Conservation (phyloP, 2,888 invertebrate genomes). For the Chloroclystis v-ata region DNA sequence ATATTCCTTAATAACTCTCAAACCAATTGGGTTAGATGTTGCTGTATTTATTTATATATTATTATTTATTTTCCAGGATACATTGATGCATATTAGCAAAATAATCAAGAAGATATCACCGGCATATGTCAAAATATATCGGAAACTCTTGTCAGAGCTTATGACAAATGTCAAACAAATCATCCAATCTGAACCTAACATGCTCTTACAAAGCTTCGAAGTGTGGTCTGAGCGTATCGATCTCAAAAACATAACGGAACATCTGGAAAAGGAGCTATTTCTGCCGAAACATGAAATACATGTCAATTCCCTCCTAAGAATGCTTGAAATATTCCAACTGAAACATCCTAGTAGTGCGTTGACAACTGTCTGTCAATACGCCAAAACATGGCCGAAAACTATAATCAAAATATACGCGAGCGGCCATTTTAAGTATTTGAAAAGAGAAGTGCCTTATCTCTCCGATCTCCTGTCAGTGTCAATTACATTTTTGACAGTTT, state of each 20-base stretch:
- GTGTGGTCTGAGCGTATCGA: constrained; percentile 31
- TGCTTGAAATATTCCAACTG: constrained; percentile 27
- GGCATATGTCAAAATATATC: constrained; percentile 22
- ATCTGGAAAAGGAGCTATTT: constrained; percentile 32
- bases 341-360: constrained; percentile 6
- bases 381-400: constrained; percentile 13
- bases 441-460: constrained; percentile 28
- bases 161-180: constrained; percentile 26
- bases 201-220: constrained; percentile 16
- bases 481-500: constrained; percentile 28
- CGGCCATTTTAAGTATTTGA: constrained; percentile 4
- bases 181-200: constrained; percentile 10
- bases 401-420: constrained; percentile 11
- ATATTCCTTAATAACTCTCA: too few species aligned
- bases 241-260: constrained; percentile 31
- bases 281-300: constrained; percentile 19
- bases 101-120: constrained; percentile 6
- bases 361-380: constrained; percentile 13
- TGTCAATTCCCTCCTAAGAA: constrained; percentile 29
- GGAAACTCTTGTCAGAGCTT: constrained; percentile 27
- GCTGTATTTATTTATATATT: not conserved
- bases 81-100: constrained; percentile 5
- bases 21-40: too few species aligned
- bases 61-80: constrained; percentile 8
- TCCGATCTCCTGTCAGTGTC: constrained; percentile 38